phyloP scores from a whole-genome alignment of 2,113 vertebrate species.

The Azemiops feae region DNA sequence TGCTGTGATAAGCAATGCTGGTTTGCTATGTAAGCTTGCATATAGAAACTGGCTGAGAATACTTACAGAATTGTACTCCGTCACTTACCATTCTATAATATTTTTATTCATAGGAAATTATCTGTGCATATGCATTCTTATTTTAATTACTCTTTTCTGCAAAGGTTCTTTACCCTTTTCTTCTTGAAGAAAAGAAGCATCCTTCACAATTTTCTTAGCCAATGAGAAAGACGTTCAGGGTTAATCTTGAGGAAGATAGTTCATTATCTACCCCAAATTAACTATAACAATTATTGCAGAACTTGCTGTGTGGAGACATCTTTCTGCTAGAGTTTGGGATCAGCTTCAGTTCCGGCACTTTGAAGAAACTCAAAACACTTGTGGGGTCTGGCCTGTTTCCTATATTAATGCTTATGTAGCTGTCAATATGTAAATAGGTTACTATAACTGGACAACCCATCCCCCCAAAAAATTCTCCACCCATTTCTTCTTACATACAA shows the following conservation, averaged over 20 bases:
- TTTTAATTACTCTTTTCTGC: not conserved
- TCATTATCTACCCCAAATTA: not conserved
- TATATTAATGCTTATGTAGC: not conserved
- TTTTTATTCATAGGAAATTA: not conserved
- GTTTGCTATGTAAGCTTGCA: not conserved
- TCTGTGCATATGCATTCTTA: not conserved
- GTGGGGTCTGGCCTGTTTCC: not conserved
- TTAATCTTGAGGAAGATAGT: not conserved
- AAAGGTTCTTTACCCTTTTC: not conserved
- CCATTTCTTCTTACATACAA: not conserved
- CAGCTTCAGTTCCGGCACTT: not conserved
- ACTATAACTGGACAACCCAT: not conserved
- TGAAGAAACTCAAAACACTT: not conserved
- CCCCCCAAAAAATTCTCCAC: not conserved
- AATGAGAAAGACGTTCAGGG: not conserved
- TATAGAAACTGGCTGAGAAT: not conserved
- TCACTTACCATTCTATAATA: not conserved
- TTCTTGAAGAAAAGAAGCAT: not conserved
- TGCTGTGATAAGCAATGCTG: not conserved
- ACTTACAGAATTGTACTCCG: not conserved
- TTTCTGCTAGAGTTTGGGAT: not conserved
- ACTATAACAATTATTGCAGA: not conserved
- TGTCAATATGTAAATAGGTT: not conserved
- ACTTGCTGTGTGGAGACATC: not conserved
- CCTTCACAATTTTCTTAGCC: not conserved